Evolutionary conservation across 2,888 invertebrate genomes (phyloP).

Genomic region (Agrilus biguttatus): DNA sequence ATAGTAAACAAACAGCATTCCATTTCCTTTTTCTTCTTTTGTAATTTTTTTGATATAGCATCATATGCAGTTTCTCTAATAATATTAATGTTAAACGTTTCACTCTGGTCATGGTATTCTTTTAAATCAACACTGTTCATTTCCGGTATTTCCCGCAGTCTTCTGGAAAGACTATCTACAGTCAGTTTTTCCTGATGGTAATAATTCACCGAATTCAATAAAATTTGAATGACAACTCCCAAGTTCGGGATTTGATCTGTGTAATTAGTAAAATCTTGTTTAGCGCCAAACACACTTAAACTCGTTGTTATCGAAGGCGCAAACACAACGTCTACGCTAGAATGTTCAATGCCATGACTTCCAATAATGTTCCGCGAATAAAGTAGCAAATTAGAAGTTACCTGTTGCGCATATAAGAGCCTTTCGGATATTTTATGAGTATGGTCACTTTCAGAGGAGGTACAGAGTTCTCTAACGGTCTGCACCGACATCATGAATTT

Average conservation of each 20-base stretch:
- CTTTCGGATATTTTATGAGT: conserved; percentile 25
- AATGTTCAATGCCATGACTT: conserved; percentile 38
- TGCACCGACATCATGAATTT: conserved; percentile 45
- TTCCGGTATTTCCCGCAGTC: conserved; percentile 34
- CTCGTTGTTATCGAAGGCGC: conserved; percentile 34
- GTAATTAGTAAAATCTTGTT: conserved; percentile 14
- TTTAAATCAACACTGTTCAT: conserved; percentile 42
- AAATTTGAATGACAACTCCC: conserved; percentile 39
- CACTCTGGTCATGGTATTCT: conserved; percentile 30
- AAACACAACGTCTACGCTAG: conserved; percentile 38
- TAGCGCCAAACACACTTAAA: conserved; percentile 15
- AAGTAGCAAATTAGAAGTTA: conserved; percentile 54
- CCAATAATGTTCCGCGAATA: conserved; percentile 55
- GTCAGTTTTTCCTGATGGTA: conserved; percentile 36
- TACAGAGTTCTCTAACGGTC: conserved; percentile 24
- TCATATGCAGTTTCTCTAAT: conserved; percentile 29
- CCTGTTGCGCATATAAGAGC: conserved; percentile 39
- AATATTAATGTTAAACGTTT: conserved; percentile 17
- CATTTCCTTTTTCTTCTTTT: conserved; percentile 43
- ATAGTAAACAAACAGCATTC: conserved; percentile 50
- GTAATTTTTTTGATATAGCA: conserved; percentile 36
- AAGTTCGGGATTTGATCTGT: conserved; percentile 32
- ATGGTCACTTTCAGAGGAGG: conserved; percentile 14
- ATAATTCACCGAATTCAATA: conserved; percentile 39
- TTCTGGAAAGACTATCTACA: conserved; percentile 34